These are phyloP conservation scores for Gymnothorax javanicus DNA, from an alignment of 2,797 vertebrate species.

Conservation along the genomic window DNA sequence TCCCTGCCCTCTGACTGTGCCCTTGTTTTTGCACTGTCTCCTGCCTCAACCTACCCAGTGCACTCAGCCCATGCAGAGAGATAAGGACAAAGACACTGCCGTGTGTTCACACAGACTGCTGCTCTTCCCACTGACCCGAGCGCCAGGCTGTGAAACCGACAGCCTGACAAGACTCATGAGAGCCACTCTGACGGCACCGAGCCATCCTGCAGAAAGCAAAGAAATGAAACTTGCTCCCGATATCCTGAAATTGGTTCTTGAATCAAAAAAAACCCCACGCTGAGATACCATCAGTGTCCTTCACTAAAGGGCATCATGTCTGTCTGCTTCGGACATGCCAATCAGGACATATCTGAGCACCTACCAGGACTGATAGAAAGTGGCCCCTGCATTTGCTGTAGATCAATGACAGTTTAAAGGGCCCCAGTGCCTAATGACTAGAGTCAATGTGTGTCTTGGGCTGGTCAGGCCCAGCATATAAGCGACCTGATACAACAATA, in stretches of 20 bases:
- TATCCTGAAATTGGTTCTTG: background rate
- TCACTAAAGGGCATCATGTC: background rate
- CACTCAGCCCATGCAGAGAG: constrained; percentile 47
- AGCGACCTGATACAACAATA: no score
- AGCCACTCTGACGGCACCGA: background rate
- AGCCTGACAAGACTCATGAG: constrained; percentile 34
- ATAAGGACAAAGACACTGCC: constrained; percentile 43
- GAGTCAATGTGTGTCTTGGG: no score
- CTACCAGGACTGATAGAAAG: background rate
- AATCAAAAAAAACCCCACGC: background rate
- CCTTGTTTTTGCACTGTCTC: constrained; percentile 27
- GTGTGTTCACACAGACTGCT: constrained; percentile 55
- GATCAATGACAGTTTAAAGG: background rate
- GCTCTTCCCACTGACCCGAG: constrained; percentile 51
- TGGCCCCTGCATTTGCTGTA: background rate
- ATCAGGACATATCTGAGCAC: background rate
- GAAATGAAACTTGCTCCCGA: background rate
- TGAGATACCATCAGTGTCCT: background rate
- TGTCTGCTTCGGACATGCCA: background rate
- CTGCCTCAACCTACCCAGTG: constrained; percentile 43
- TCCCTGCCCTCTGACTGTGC: no score
- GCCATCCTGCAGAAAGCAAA: background rate
- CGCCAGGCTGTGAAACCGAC: constrained; percentile 48
- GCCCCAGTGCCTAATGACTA: background rate
- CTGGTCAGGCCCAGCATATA: no score